Conservation (phyloP, 92 coral and sea anemone species). For the Actinostola sp. region DNA sequence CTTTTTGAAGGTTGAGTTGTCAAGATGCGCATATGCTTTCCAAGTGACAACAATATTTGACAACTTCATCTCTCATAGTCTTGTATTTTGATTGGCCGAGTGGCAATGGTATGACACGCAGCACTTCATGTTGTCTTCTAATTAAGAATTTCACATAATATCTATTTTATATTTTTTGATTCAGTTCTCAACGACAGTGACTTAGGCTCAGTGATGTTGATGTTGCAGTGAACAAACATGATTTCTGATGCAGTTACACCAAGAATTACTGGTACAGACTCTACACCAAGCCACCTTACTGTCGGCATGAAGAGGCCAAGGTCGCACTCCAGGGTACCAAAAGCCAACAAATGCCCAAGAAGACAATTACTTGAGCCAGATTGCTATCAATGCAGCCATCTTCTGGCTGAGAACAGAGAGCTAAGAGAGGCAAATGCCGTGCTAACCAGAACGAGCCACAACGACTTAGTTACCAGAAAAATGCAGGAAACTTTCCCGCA, state of each 20-base stretch:
- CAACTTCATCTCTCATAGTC: no score
- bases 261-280: neutral
- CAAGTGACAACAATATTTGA: no score
- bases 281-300: constrained; percentile 13
- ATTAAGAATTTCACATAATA: no score
- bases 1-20: no score
- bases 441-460: no score
- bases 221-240: constrained; percentile 17
- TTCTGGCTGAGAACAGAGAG: constrained; percentile 8
- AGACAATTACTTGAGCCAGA: neutral
- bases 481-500: no score
- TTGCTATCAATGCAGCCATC: constrained; percentile 3
- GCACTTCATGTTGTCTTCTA: no score
- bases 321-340: neutral
- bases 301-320: constrained; percentile 45
- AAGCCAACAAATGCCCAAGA: constrained; percentile 12
- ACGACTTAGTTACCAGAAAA: no score
- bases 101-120: no score
- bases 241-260: no score
- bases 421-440: constrained; percentile 7
- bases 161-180: constrained; percentile 9
- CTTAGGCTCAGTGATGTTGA: constrained; percentile 29
- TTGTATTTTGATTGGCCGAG: no score
- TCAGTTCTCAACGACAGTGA: constrained; percentile 41
- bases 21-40: no score